Percentiles rank a stretch among this genome's conserved stretches.
Evolutionary conservation across 2,113 vertebrate species (phyloP).

Genomic region (Montifringilla adamsi): DNA sequence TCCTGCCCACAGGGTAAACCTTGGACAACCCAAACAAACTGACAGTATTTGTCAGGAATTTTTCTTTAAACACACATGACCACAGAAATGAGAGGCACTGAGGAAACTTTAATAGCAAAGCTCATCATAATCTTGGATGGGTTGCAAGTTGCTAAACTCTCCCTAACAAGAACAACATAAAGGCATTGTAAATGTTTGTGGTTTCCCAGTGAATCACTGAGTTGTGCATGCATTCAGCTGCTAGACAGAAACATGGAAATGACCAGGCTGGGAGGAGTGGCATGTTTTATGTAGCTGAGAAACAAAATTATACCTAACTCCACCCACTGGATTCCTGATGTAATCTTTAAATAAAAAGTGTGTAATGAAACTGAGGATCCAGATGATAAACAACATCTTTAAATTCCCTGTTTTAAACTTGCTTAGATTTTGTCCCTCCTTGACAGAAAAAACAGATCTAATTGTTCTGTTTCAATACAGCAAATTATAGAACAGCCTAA

Average conservation of each 20-base stretch:
- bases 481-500: background rate
- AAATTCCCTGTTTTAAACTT: background rate
- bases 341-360: background rate
- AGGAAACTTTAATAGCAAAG: background rate
- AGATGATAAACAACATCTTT: background rate
- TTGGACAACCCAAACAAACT: conserved; percentile 13
- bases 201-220: background rate
- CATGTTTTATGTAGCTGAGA: background rate
- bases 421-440: background rate
- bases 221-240: background rate
- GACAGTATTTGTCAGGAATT: background rate
- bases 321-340: background rate
- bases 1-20: background rate
- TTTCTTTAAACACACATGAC: background rate
- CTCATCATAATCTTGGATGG: background rate
- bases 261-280: background rate
- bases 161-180: background rate
- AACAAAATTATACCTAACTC: background rate
- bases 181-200: background rate
- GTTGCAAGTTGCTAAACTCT: background rate
- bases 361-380: background rate
- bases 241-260: background rate
- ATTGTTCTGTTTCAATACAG: background rate
- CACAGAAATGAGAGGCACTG: background rate
- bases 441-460: background rate